Base-by-base conservation (phyloP, 2,888 invertebrate genomes). In the Eueremaeus valkanovi region DNA sequence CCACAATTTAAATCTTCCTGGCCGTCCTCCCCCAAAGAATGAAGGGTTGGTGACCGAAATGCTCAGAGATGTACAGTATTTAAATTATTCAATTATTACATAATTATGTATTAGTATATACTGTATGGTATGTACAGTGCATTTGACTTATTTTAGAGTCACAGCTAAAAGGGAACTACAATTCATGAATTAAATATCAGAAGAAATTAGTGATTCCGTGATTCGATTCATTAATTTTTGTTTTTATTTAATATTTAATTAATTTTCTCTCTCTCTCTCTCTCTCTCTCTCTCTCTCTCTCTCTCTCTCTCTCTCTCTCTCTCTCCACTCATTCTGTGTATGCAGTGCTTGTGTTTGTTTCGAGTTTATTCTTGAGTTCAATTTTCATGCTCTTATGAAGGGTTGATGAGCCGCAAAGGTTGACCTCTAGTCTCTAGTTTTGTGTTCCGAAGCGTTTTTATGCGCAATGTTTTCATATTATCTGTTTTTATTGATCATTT, bases 391-490 rank as follows among this genome's bases (percentile, higher is more conserved):
- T 51, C 21, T 51, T 3, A 18, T 51, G 3, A 58, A 58, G 58
- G 58, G 58, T 58, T 58, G 58, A 58, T 58, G 58, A 58, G 58
- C 58, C 58, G 58, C 58, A 58, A 58, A 58, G 58, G 58, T 58
- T 58, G 58, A 58, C 58, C 58, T 29, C 58, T 55, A 55, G 55
- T 55, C 21, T 55, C n/a, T n/a, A n/a, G 36, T 5, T 8, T 5
- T 36, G 36, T 36, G 11, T 58, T 18, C 27, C 58, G 31, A 58
- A 58, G n/a, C 29, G 31, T 58, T 58, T 36, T 29, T 58, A 58
- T 58, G 27, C 31, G 27, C 31, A 31, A 58, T 58, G 58, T 58
- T 58, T 58, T 58, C 58, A 58, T 58, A 58, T 58, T 58, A 58
- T 58, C 58, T 58, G 21, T 55, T 58, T 58, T 58, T 58, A 58